Percentiles rank a stretch among this genome's conserved stretches.
These are phyloP conservation scores for Oceanites oceanicus DNA, from an alignment of 2,113 vertebrate genomes.

Conservation along the genomic window DNA sequence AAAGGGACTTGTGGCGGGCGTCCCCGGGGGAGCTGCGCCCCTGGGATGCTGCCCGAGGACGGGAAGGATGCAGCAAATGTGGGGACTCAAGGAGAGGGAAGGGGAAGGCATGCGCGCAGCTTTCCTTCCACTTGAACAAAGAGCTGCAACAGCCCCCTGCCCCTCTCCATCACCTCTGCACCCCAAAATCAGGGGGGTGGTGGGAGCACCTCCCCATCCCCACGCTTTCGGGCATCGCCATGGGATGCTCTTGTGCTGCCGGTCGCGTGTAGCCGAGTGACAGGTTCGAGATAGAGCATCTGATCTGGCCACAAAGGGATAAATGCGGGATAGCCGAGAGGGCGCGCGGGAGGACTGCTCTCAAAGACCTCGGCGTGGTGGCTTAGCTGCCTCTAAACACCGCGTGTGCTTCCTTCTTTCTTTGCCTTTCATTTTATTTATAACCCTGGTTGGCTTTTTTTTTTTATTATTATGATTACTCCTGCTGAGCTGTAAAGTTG, in stretches of 20 bases:
- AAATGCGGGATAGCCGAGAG: background rate
- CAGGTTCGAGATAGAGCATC: background rate
- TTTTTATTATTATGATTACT: slow-evolving; percentile 31
- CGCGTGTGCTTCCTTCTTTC: background rate
- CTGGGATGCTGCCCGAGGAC: background rate
- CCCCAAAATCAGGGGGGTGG: rapidly evolving
- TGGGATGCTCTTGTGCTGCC: background rate
- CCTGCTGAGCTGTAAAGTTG: background rate
- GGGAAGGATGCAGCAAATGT: background rate
- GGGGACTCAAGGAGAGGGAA: background rate
- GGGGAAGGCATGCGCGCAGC: background rate
- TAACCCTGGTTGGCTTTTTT: background rate
- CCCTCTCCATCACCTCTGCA: background rate
- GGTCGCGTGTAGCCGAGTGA: background rate
- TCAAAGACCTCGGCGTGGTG: background rate
- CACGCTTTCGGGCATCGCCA: rapidly evolving
- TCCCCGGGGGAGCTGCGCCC: background rate
- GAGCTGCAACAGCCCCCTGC: background rate
- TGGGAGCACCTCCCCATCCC: rapidly evolving
- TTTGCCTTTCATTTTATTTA: slow-evolving; percentile 26
- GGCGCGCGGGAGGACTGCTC: background rate
- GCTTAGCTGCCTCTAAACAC: background rate
- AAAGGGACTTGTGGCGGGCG: background rate
- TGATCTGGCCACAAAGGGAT: background rate
- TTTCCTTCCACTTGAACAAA: background rate